These are phyloP conservation scores for Casuarius casuarius DNA, from an alignment of 2,113 vertebrate genomes.

Conservation along the genomic window DNA sequence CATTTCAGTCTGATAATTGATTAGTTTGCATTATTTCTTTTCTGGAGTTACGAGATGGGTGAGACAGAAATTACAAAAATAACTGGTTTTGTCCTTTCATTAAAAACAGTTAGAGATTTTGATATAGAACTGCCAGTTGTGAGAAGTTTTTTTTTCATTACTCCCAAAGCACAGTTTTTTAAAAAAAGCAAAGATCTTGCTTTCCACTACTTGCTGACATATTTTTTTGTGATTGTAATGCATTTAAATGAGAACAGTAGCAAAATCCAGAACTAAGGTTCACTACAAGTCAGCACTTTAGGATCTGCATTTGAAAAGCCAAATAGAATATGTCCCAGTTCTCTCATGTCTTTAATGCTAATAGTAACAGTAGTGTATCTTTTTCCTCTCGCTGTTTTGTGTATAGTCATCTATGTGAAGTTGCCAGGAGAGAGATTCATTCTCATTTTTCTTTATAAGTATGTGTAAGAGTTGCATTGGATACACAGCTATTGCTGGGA, in stretches of 20 bases:
- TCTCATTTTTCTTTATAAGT: neutral
- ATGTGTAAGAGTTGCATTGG: neutral
- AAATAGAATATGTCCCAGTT: neutral
- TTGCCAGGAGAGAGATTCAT: neutral
- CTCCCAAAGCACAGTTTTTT: neutral
- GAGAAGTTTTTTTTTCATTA: neutral
- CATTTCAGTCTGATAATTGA: neutral
- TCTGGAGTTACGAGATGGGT: neutral
- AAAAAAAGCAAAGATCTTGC: neutral
- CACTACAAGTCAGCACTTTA: constrained; percentile 12
- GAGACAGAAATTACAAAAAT: neutral
- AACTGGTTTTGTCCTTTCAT: neutral
- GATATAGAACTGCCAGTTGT: neutral
- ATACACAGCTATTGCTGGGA: neutral
- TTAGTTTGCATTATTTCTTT: neutral
- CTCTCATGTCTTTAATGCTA: neutral
- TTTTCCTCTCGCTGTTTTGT: neutral
- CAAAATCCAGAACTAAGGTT: constrained; percentile 10
- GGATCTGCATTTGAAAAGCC: neutral
- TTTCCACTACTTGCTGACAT: neutral
- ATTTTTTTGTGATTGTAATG: neutral
- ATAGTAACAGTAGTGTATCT: neutral
- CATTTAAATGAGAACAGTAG: neutral
- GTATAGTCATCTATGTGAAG: neutral
- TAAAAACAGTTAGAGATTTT: neutral